Evolutionary conservation across 2,113 vertebrate species (phyloP).

Genomic region (Plectropomus leopardus): DNA sequence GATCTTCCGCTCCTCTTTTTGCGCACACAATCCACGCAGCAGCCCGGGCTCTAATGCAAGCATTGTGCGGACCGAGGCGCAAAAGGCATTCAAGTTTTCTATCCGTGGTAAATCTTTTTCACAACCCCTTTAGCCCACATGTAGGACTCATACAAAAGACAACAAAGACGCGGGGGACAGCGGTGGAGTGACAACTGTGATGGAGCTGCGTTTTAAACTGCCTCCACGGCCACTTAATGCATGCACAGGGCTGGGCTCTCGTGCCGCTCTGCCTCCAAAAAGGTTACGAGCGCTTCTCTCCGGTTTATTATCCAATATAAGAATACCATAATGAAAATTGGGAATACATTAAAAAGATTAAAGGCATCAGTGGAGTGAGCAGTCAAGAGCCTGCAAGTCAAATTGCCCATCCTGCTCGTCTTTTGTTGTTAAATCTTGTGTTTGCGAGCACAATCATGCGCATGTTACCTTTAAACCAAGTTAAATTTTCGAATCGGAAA

Average conservation of each 20-base stretch:
- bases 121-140: slow-evolving; percentile 72
- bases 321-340: not conserved
- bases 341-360: slow-evolving; percentile 10
- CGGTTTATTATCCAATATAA: slow-evolving; percentile 16
- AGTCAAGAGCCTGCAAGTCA: not conserved
- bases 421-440: slow-evolving; percentile 38
- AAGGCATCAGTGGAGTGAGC: slow-evolving; percentile 2
- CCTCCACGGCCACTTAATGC: slow-evolving; percentile 53
- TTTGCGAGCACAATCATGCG: slow-evolving; percentile 2
- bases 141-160: slow-evolving; percentile 75
- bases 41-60: slow-evolving; percentile 49
- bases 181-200: slow-evolving; percentile 78
- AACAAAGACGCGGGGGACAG: slow-evolving; percentile 80
- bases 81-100: slow-evolving; percentile 77
- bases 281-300: slow-evolving; percentile 39
- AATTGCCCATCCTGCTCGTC: not conserved
- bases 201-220: slow-evolving; percentile 67
- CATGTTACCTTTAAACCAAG: slow-evolving; percentile 8
- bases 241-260: slow-evolving; percentile 62
- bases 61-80: slow-evolving; percentile 67
- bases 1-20: slow-evolving; percentile 35
- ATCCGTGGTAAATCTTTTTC: slow-evolving; percentile 80
- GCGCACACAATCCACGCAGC: slow-evolving; percentile 39
- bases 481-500: slow-evolving; percentile 23
- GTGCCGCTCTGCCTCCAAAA: slow-evolving; percentile 18